Conservation (phyloP, 1,140 invertebrate species). For the Chionoecetes opilio region DNA sequence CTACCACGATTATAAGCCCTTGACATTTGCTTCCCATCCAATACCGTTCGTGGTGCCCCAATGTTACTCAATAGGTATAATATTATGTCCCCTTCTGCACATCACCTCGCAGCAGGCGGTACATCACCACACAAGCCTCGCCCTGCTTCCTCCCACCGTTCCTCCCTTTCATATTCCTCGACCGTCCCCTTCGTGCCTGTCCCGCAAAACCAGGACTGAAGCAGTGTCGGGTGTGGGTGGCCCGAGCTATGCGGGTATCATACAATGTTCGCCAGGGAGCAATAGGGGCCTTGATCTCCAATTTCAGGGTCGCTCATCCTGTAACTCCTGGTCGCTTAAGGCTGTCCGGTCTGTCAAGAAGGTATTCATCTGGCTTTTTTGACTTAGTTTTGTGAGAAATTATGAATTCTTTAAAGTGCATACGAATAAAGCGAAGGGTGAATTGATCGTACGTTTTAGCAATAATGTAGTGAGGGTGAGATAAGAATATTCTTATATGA, state of each 20-base stretch:
- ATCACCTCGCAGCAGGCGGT: too few species aligned
- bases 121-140: too few species aligned
- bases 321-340: not conserved
- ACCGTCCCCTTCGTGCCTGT: not conserved
- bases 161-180: not conserved
- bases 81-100: too few species aligned
- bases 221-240: not conserved
- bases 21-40: too few species aligned
- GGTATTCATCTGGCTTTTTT: not conserved
- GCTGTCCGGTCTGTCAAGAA: not conserved
- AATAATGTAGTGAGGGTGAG: not conserved
- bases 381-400: not conserved
- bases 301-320: not conserved
- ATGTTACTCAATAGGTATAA: too few species aligned
- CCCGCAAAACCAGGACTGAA: not conserved
- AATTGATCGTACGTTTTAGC: not conserved
- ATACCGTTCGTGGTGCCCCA: too few species aligned
- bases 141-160: not conserved
- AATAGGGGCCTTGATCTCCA: not conserved
- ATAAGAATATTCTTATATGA: not conserved
- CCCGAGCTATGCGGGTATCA: not conserved
- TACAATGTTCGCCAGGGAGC: not conserved
- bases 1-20: too few species aligned
- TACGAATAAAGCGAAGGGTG: not conserved
- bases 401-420: not conserved